phyloP scores from a whole-genome alignment of 1,140 invertebrate genomes.

The Leptinotarsa texana region DNA sequence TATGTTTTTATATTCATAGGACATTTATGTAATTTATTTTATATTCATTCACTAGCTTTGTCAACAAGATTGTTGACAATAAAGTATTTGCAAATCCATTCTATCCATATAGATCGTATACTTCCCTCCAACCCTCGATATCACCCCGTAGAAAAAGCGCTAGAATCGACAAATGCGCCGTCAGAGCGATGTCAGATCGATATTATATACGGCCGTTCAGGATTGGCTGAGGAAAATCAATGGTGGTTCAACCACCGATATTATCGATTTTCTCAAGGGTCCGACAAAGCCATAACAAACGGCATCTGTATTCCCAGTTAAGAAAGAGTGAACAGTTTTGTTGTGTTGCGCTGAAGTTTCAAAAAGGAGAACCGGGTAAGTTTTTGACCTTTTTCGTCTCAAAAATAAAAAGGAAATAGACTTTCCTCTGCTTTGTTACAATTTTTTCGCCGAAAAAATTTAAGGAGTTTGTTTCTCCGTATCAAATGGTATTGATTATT shows the following conservation, averaged over 20 bases:
- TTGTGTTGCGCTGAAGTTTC: not conserved
- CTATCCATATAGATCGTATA: too few species aligned
- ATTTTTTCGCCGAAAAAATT: too few species aligned
- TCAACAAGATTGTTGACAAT: too few species aligned
- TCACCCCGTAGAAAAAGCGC: not conserved
- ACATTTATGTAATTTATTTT: too few species aligned
- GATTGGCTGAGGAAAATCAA: slow-evolving; percentile 56
- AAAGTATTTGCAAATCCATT: too few species aligned
- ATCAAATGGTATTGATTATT: slow-evolving; percentile 4
- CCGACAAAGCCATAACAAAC: not conserved
- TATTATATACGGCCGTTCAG: slow-evolving; percentile 53
- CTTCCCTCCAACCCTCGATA: not conserved
- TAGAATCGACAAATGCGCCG: slow-evolving; percentile 34
- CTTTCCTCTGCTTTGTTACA: too few species aligned
- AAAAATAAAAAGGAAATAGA: not conserved
- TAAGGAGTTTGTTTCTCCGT: not conserved
- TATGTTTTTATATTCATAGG: too few species aligned
- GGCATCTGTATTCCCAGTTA: slow-evolving; percentile 1
- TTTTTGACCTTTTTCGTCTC: not conserved
- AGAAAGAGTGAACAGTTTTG: not conserved
- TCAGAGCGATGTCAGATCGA: slow-evolving; percentile 52
- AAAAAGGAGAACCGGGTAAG: not conserved
- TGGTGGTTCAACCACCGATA: slow-evolving; percentile 51
- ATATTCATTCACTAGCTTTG: too few species aligned
- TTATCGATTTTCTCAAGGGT: slow-evolving; percentile 52